Percentiles rank a stretch among this genome's conserved stretches.
phyloP scores from a whole-genome alignment of 2,888 invertebrate species.

The Druceiella hillmani region DNA sequence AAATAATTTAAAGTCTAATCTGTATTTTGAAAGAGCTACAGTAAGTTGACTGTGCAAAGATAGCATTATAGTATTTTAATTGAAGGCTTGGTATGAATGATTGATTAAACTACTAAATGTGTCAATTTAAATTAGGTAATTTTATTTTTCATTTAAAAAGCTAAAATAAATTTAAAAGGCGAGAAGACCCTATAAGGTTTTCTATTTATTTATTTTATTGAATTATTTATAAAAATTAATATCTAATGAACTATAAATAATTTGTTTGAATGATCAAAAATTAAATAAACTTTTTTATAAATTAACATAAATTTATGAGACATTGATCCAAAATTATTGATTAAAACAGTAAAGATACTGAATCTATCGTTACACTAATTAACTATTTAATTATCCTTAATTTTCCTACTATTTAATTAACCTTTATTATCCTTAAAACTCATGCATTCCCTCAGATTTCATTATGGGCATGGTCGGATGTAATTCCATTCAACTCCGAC shows the following conservation, averaged over 20 bases:
- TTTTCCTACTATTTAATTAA: too few relatives aligned
- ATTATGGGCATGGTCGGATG: too few relatives aligned
- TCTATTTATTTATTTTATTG: constrained; percentile 36
- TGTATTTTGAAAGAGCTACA: constrained; percentile 58
- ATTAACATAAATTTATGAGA: too few relatives aligned
- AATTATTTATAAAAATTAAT: constrained; percentile 28
- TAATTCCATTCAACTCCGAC: too few relatives aligned
- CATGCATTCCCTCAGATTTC: too few relatives aligned
- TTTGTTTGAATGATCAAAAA: constrained; percentile 51
- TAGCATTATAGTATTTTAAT: constrained; percentile 69
- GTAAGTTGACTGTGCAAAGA: constrained; percentile 64
- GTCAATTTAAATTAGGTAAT: constrained; percentile 39
- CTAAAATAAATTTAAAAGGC: constrained; percentile 50
- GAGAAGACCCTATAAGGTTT: constrained; percentile 65
- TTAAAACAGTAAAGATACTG: constrained; percentile 51
- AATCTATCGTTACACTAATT: too few relatives aligned
- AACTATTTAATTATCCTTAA: too few relatives aligned
- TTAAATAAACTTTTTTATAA: constrained; percentile 38
- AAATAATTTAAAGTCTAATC: constrained; percentile 49
- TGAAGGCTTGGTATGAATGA: constrained; percentile 62
- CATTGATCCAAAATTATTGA: constrained; percentile 40
- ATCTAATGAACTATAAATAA: constrained; percentile 32
- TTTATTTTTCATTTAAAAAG: constrained; percentile 55
- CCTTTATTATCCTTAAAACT: too few relatives aligned
- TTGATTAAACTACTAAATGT: constrained; percentile 50